A percentile compares a stretch with the other conserved stretches of the same genome.
Conservation (phyloP, 2,797 vertebrate genomes). For the Alca torda region DNA sequence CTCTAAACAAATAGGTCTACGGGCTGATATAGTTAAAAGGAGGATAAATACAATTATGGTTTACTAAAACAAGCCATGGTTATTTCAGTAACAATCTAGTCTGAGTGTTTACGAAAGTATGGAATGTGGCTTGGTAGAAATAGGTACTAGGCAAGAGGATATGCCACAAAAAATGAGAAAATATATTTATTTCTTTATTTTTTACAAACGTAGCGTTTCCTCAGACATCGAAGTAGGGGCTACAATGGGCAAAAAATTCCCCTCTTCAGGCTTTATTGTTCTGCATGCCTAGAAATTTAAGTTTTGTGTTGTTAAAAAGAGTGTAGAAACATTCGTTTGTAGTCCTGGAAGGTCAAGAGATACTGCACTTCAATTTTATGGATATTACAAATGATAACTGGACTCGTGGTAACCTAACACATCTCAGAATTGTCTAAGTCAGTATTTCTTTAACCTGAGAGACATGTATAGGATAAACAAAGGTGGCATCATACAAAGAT, state of each 20-base stretch:
- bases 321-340: neutral
- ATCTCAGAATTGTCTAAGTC: neutral
- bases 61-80: neutral
- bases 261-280: neutral
- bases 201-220: neutral
- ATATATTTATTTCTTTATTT: neutral
- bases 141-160: neutral
- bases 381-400: neutral
- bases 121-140: neutral
- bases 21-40: neutral
- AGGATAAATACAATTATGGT: neutral
- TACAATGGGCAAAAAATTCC: neutral
- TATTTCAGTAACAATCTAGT: neutral
- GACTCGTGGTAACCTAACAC: neutral
- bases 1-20: neutral
- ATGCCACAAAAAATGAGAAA: neutral
- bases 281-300: neutral
- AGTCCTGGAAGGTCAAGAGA: neutral
- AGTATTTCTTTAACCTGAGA: neutral
- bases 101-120: neutral
- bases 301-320: neutral
- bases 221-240: neutral
- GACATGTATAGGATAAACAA: neutral
- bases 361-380: neutral
- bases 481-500: neutral